phyloP scores from a whole-genome alignment of 2,888 invertebrate genomes.

The Panopea generosa region DNA sequence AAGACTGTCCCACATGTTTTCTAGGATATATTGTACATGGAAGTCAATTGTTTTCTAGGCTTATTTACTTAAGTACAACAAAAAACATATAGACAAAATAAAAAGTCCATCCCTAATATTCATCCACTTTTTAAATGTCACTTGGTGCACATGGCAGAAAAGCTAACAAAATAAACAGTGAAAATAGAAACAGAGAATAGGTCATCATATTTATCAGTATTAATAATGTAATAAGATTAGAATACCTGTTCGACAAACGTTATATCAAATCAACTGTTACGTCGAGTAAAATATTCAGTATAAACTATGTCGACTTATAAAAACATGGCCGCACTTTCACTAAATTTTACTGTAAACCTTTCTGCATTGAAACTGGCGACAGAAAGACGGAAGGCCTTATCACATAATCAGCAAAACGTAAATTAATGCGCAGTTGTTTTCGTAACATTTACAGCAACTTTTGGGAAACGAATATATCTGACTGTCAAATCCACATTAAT shows the following conservation, averaged over 20 bases:
- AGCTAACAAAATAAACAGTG: not conserved
- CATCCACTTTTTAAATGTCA: conserved; percentile 22
- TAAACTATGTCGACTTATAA: not conserved
- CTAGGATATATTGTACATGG: too few relatives aligned
- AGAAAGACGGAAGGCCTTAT: conserved; percentile 80
- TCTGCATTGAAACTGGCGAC: conserved; percentile 81
- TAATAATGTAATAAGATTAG: not conserved
- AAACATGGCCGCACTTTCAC: conserved; percentile 50
- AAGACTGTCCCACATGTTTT: too few relatives aligned
- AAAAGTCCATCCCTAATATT: too few relatives aligned
- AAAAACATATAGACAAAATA: too few relatives aligned
- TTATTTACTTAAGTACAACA: too few relatives aligned
- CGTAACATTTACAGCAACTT: too few relatives aligned
- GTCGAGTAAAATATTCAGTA: too few relatives aligned
- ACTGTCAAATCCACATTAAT: too few relatives aligned
- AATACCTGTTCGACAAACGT: too few relatives aligned
- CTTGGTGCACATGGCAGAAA: conserved; percentile 19
- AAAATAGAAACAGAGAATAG: not conserved
- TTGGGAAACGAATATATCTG: too few relatives aligned
- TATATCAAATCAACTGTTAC: too few relatives aligned
- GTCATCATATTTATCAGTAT: not conserved
- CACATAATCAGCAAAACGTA: conserved; percentile 31
- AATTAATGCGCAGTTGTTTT: not conserved
- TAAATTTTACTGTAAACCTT: conserved; percentile 44
- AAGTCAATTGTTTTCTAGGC: too few relatives aligned